These are phyloP conservation scores for Hymenochirus boettgeri DNA, from an alignment of 2,113 vertebrate species.

Conservation along the genomic window DNA sequence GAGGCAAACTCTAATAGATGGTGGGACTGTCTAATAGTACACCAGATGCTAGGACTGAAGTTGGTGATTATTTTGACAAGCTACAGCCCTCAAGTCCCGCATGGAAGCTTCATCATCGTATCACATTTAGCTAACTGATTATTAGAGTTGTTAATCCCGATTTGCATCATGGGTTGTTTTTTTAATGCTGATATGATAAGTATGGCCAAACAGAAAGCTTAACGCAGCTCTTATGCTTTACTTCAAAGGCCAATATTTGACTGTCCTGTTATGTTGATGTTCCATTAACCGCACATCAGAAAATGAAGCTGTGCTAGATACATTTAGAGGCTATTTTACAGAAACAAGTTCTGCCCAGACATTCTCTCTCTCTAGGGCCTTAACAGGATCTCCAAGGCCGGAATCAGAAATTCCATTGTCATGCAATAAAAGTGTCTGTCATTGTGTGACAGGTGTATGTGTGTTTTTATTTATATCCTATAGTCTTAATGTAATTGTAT, in stretches of 20 bases:
- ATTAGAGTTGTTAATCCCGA: conserved; percentile 17
- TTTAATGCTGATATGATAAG: conserved; percentile 12
- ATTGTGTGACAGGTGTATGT: no score
- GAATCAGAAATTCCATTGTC: no score
- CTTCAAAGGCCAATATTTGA: background rate
- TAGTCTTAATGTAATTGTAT: no score
- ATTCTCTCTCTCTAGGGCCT: no score
- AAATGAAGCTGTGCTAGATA: no score
- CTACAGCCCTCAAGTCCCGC: background rate
- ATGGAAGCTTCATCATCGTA: conserved; percentile 5
- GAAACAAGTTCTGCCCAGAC: no score
- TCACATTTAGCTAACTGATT: conserved; percentile 20
- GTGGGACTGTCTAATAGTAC: conserved; percentile 5
- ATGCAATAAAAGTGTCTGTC: no score
- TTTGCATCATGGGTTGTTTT: conserved; percentile 10
- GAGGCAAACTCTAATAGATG: conserved; percentile 17
- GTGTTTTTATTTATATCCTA: no score
- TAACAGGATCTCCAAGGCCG: no score
- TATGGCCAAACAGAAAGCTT: background rate
- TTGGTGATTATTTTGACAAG: conserved; percentile 24
- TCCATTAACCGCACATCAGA: no score
- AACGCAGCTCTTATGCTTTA: background rate
- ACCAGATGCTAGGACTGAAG: conserved; percentile 6
- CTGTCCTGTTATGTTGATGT: background rate
- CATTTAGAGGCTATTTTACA: no score